These are phyloP conservation scores for Chymomyza amoena DNA, from an alignment of 2,888 invertebrate species.

Conservation along the genomic window DNA sequence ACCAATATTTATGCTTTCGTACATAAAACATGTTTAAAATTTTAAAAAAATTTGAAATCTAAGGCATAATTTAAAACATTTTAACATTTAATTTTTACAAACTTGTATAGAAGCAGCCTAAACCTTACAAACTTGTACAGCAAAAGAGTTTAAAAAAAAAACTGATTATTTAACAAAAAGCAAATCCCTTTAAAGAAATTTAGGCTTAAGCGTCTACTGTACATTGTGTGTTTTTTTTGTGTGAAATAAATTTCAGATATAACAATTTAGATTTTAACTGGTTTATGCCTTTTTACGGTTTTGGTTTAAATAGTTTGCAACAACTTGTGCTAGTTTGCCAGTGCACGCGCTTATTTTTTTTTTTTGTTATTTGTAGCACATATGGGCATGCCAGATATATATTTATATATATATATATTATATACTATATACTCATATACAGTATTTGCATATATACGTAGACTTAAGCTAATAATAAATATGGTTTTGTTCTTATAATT, in stretches of 20 bases:
- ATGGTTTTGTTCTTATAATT: conserved; percentile 30
- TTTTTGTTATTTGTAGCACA: conserved; percentile 7
- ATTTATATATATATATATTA: conserved; percentile 4
- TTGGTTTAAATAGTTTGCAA: conserved; percentile 7
- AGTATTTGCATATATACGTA: conserved; percentile 28
- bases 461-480: conserved; percentile 66
- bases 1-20: not conserved
- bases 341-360: not conserved
- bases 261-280: conserved; percentile 39
- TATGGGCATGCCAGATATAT: not conserved
- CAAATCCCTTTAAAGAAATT: too few species aligned
- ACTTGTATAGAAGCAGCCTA: too few species aligned
- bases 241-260: conserved; percentile 38
- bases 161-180: too few species aligned
- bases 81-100: too few species aligned
- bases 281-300: not conserved
- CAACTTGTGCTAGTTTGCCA: conserved; percentile 42
- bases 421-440: conserved; percentile 4
- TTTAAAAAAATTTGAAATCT: too few species aligned
- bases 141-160: too few species aligned
- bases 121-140: too few species aligned
- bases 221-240: not conserved
- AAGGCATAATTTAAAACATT: too few species aligned
- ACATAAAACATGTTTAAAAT: too few species aligned
- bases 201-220: not conserved